Evolutionary conservation across 2,113 vertebrate species (phyloP).

Genomic region (Vulpes lagopus): DNA sequence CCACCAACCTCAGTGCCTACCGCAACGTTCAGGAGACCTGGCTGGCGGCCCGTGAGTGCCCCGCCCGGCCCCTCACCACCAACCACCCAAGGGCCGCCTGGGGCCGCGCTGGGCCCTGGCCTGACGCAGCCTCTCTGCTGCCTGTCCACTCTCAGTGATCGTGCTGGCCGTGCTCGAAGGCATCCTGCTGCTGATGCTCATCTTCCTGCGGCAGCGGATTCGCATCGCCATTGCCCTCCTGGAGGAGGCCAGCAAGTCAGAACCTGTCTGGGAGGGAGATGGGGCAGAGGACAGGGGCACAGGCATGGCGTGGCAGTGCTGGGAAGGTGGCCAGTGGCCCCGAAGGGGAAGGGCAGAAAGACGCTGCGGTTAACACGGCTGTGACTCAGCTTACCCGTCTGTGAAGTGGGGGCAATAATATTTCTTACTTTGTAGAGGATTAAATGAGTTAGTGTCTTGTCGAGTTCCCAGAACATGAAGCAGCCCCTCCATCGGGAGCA

Average conservation of each 20-base stretch:
- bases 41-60: constrained; percentile 92
- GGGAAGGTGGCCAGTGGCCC: background rate
- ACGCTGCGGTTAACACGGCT: background rate
- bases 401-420: background rate
- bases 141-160: constrained; percentile 82
- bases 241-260: constrained; percentile 93
- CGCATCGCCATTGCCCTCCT: constrained; percentile 93
- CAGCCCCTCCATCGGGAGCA: background rate
- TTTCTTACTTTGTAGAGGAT: background rate
- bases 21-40: constrained; percentile 93
- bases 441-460: background rate
- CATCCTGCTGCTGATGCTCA: constrained; percentile 89
- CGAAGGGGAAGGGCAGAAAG: background rate
- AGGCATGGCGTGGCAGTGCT: fast-evolving
- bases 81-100: background rate
- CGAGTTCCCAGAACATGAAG: background rate
- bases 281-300: background rate
- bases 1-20: constrained; percentile 89
- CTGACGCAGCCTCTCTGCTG: background rate
- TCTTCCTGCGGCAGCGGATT: constrained; percentile 93
- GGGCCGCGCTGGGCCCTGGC: fast-evolving
- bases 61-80: background rate
- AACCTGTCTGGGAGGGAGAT: background rate
- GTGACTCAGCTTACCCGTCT: background rate
- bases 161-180: constrained; percentile 90